Evolutionary conservation across 2,888 invertebrate species (phyloP), one percentile per base, ranked within the genome.

Genomic region (Thalpophila matura): DNA sequence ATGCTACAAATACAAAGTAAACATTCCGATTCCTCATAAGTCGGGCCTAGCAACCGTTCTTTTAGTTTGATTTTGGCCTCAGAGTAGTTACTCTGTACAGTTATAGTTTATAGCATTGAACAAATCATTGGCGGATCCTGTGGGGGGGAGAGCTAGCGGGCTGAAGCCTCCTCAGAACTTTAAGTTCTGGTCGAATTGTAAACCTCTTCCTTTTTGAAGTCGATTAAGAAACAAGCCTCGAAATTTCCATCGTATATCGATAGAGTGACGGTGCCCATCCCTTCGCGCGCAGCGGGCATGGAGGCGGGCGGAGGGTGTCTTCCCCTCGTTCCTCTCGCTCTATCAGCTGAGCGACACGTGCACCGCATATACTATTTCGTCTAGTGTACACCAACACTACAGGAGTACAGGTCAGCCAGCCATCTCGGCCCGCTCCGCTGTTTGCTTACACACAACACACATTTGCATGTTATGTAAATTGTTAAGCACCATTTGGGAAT

Each of bases 331-430:
- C 82, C 81, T 87, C 90, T 87, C 89, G 74, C 88, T 89, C 89
- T 90, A 86, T 93, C 94, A 94, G 94, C 94, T 95, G 94, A 91
- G 91, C 86, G 87, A 86, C 94, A 93, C 94, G 94, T 94, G 93
- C 90, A 83, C 80, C 67, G 86, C 79, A 85, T 86, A 83, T 89
- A 91, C 86, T 89, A 88, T 86, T 77, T 84, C 82, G 90, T 90
- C 88, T 92, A 91, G 90, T 88, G 91, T 91, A 86, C 79, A 69
- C 74, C 46, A 20, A 60, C 67, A 47, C 54, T 50, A 68, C 54
- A 35, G 79, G 55, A 42, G 65, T 66, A 69, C 55, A 60, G 69
- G 73, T 56, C 64, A 60, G 73, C 71, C 68, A 37, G 72, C 50
- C 63, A 64, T 64, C 65, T 43, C 63, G 59, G 7, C 40, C 50